phyloP scores from a whole-genome alignment of 2,113 vertebrate species.

The Sciurus niger region DNA sequence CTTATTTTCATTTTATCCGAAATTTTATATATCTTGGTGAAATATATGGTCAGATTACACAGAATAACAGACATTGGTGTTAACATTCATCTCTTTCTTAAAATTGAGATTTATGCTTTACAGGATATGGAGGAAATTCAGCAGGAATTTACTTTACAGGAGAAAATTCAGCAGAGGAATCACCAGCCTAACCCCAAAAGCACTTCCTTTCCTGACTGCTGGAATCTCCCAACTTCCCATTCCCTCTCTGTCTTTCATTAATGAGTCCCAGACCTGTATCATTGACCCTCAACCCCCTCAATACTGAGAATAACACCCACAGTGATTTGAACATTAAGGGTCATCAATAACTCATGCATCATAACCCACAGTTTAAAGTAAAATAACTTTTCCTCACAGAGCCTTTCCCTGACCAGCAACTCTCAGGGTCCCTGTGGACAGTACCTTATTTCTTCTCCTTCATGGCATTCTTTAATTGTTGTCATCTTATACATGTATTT shows the following conservation, averaged over 20 bases:
- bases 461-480: neutral
- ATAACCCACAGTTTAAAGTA: neutral
- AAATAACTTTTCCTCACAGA: neutral
- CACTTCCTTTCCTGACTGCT: neutral
- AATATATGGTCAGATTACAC: neutral
- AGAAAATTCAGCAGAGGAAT: neutral
- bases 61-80: neutral
- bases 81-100: neutral
- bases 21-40: neutral
- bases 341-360: neutral
- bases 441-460: neutral
- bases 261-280: neutral
- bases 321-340: neutral
- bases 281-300: neutral
- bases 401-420: neutral
- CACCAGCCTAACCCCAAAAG: neutral
- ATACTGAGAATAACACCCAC: neutral
- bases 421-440: neutral
- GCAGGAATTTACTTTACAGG: too few species aligned
- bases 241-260: neutral
- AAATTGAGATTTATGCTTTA: neutral
- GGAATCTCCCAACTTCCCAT: neutral
- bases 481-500: neutral
- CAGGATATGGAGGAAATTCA: neutral
- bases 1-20: slow-evolving; percentile 2